Percentiles rank a stretch among this genome's conserved stretches.
These are phyloP conservation scores for Halcyon senegalensis DNA, from an alignment of 2,113 vertebrate genomes.

Conservation along the genomic window DNA sequence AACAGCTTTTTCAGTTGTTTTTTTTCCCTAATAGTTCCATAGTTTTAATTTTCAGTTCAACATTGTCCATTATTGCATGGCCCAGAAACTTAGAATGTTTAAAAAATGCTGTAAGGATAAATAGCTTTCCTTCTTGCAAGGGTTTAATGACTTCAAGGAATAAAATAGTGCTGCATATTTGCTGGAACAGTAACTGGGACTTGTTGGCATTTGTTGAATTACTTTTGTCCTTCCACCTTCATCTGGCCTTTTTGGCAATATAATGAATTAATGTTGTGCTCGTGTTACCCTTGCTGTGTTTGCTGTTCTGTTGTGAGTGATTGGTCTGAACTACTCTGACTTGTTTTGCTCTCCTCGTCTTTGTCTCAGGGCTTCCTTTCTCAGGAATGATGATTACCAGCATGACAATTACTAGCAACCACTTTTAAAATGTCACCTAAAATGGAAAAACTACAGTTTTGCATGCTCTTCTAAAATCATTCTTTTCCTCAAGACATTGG, in stretches of 20 bases:
- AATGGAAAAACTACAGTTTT: neutral
- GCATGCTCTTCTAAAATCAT: neutral
- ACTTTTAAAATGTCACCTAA: neutral
- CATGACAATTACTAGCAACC: neutral
- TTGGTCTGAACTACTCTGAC: neutral
- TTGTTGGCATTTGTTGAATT: neutral
- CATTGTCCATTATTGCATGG: neutral
- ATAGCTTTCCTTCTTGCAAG: neutral
- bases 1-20: neutral
- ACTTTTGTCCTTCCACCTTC: neutral
- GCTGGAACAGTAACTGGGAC: neutral
- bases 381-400: neutral
- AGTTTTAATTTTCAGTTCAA: neutral
- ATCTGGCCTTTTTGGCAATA: neutral
- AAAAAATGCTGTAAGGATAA: neutral
- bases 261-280: neutral
- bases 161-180: neutral
- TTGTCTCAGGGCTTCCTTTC: neutral
- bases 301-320: neutral
- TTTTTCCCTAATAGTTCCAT: neutral
- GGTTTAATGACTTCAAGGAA: neutral
- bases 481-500: neutral
- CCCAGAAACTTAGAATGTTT: neutral
- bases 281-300: rapidly evolving
- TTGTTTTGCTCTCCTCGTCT: neutral